phyloP scores from a whole-genome alignment of 2,888 invertebrate species.

The Agrochola lota region DNA sequence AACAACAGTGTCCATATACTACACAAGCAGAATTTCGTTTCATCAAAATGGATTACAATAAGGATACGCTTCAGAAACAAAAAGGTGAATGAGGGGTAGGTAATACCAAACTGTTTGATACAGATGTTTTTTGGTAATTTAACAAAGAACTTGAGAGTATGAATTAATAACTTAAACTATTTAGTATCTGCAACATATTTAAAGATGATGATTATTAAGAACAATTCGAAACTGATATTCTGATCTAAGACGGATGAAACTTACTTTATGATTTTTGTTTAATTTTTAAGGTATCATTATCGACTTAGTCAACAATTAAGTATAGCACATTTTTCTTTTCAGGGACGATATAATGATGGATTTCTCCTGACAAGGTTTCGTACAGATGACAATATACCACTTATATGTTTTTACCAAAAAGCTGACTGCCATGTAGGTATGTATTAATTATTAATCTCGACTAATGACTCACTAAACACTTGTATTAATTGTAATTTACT shows the following conservation, averaged over 20 bases:
- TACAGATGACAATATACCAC: too few relatives aligned
- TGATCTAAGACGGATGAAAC: conserved; percentile 45
- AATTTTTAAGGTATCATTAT: background rate
- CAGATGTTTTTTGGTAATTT: background rate
- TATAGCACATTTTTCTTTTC: background rate
- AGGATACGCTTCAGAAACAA: background rate
- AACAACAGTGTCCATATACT: background rate
- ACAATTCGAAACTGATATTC: conserved; percentile 66
- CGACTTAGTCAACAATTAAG: too few relatives aligned
- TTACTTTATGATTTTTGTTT: background rate
- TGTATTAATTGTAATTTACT: background rate
- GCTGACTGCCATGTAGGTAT: background rate
- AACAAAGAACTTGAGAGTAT: background rate
- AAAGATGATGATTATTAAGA: conserved; percentile 58
- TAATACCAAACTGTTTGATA: background rate
- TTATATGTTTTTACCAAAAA: background rate
- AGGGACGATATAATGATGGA: background rate
- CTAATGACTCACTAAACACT: background rate
- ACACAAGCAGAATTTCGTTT: background rate
- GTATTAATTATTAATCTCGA: background rate
- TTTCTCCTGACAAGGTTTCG: background rate
- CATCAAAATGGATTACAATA: background rate
- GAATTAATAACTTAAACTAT: background rate
- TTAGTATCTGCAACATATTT: background rate
- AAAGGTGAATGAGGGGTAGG: background rate